Evolutionary conservation across 2,888 invertebrate genomes (phyloP), one percentile per base, ranked within the genome.

Genomic region (Theodoxus fluviatilis): DNA sequence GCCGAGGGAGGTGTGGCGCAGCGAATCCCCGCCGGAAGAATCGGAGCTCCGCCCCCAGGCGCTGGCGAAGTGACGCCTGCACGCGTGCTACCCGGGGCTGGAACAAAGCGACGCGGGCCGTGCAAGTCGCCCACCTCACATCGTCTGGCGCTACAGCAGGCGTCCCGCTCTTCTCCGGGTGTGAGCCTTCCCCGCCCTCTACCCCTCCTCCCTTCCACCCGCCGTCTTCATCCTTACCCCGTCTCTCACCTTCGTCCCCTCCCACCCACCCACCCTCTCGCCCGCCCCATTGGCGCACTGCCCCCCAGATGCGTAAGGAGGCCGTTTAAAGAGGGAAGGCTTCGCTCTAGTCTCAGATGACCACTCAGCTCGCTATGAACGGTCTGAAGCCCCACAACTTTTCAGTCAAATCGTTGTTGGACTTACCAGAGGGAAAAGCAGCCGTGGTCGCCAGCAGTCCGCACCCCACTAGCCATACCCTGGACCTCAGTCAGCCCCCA

Each of bases 341-440:
- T 47, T 47, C 47, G 18, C 22, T 22, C 18, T n/a, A 47, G 59
- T 12, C 37, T 22, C 57, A 38, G 33, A 68, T 68, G 68, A 63
- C 68, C 25, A 63, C 68, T 12, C 76, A 76, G 35, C 72, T 93
- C 90, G 92, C 92, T 0, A 84, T 87, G 73, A 92, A 92, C 68
- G 76, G 74, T 18, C 92, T 92, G 83, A 90, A 93, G 79, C 90
- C 93, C 78, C 92, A 92, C 57, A 94, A 95, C 73, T 96, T 96
- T 88, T 94, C 94, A 83, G 96, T 96, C 82, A 94, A 95, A 80
- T 96, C 96, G 87, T 96, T 96, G 83, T 90, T 96, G 83, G 95
- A 96, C 80, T 90, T 96, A 80, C 95, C 95, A 83, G 93, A 81
- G 70, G 78, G 78, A 9, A 79, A 80, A 93, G 78, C 90, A 90